Conservation (phyloP, 2,113 vertebrate genomes). For the Thermophis baileyi region DNA sequence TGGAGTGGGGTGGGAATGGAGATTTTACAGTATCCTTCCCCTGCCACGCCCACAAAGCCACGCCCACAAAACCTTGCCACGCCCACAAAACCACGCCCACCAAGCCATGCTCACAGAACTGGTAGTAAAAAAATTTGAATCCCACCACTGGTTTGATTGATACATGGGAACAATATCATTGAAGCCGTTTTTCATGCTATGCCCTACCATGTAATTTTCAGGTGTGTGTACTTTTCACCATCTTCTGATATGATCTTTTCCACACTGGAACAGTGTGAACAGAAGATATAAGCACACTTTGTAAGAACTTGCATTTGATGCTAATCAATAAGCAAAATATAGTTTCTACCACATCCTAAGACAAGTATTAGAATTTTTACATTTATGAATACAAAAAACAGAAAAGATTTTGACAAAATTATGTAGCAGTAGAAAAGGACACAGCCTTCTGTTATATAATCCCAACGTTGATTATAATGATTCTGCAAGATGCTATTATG, state of each 20-base stretch:
- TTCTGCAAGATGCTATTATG: constrained; percentile 23
- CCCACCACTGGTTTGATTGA: too few relatives aligned
- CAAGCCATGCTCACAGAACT: too few relatives aligned
- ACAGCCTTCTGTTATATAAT: not conserved
- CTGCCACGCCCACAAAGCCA: too few relatives aligned
- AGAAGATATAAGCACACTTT: not conserved
- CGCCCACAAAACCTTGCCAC: too few relatives aligned
- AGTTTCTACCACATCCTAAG: not conserved
- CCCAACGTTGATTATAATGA: constrained; percentile 3
- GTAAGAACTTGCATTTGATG: not conserved
- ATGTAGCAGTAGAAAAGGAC: not conserved
- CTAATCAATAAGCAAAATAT: constrained; percentile 34
- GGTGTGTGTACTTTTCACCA: not conserved
- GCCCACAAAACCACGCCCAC: too few relatives aligned
- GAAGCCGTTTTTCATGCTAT: not conserved
- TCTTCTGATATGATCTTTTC: not conserved
- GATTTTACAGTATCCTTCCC: too few relatives aligned
- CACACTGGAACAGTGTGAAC: not conserved
- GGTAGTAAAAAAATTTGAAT: too few relatives aligned
- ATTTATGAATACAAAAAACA: not conserved
- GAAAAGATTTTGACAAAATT: constrained; percentile 23
- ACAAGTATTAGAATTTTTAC: constrained; percentile 11
- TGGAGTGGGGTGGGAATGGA: too few relatives aligned
- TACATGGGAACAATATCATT: not conserved
- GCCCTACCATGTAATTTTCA: not conserved